Base-by-base conservation (phyloP, 30 jellyfish, hydroid and myxozoan species). In the Mastigias papua region DNA sequence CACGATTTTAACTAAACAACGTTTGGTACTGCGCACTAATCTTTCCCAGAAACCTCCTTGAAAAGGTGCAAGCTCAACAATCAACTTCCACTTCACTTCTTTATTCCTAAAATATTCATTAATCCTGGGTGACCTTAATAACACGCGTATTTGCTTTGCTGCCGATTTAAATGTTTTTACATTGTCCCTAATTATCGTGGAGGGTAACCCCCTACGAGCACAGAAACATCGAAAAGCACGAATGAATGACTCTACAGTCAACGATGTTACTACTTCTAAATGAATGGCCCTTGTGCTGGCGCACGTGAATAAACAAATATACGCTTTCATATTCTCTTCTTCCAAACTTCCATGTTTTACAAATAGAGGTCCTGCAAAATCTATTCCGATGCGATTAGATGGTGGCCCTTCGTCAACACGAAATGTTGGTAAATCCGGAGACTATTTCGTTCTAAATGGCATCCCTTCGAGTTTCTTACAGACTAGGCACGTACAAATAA, bases 11-110 rank as follows among this genome's bases (percentile, higher is more conserved):
- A 23, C 57, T 33, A 77, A 77, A 51, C 81, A 51, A 46, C 81
- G 57, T 49, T 77, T 77, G 2, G 89, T 77, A 25, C 69, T 61
- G 25, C 69, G 65, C 31, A 80, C 50, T 22, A 80, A 15, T 19
- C 90, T 27, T 66, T 80, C 90, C 90, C 90, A 60, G 37, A 80
- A n/a, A 8, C 90, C 90, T 5, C 89, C 90, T 29, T 34, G 72
- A 33, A 33, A 80, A 26, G 87, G 90, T n/a, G 90, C 69, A 4
- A 61, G 68, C 54, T 80, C 90, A 16, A 33, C 17, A 33, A 80
- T 80, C 22, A 80, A 58, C 60, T 34, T 60, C 90, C 27, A 34
- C 27, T 80, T 57, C 22, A 80, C 82, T 15, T 86, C 90, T 62
- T 60, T 23, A 3, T 35, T 57, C 0, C n/a, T 13, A 57, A 80